Percentiles rank a stretch among this genome's conserved stretches.
Evolutionary conservation across 2,797 vertebrate genomes (phyloP).

Genomic region (Tangara arthus): DNA sequence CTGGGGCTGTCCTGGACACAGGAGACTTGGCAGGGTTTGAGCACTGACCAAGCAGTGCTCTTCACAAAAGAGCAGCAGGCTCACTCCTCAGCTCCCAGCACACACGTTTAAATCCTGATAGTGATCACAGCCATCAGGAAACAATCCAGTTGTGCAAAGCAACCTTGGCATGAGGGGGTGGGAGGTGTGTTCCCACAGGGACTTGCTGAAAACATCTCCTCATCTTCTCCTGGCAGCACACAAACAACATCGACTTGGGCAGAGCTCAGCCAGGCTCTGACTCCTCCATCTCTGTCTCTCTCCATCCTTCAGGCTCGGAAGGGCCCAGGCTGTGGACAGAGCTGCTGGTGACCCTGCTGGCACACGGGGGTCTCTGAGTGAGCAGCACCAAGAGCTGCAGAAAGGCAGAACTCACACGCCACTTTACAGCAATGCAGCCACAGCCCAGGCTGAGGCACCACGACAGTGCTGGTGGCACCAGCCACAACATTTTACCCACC

Average conservation of each 20-base stretch:
- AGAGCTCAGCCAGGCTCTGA: background rate
- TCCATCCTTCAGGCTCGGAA: background rate
- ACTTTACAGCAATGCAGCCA: background rate
- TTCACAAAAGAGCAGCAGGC: background rate
- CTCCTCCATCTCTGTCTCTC: background rate
- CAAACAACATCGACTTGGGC: background rate
- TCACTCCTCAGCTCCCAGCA: background rate
- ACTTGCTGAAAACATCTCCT: background rate
- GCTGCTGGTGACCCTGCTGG: background rate
- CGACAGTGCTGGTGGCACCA: fast-evolving
- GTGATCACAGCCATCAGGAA: background rate
- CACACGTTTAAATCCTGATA: background rate
- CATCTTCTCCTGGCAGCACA: background rate
- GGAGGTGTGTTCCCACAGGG: background rate
- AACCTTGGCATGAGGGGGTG: background rate
- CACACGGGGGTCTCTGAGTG: fast-evolving
- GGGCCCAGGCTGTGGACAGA: background rate
- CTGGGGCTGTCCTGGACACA: background rate
- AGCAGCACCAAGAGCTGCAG: background rate
- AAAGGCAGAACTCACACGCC: background rate
- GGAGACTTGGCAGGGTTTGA: background rate
- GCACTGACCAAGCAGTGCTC: background rate
- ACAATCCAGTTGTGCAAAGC: background rate
- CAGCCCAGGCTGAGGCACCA: background rate
- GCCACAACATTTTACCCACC: background rate